Base-by-base conservation (phyloP, 1,140 invertebrate genomes). In the Octopus sinensis region DNA sequence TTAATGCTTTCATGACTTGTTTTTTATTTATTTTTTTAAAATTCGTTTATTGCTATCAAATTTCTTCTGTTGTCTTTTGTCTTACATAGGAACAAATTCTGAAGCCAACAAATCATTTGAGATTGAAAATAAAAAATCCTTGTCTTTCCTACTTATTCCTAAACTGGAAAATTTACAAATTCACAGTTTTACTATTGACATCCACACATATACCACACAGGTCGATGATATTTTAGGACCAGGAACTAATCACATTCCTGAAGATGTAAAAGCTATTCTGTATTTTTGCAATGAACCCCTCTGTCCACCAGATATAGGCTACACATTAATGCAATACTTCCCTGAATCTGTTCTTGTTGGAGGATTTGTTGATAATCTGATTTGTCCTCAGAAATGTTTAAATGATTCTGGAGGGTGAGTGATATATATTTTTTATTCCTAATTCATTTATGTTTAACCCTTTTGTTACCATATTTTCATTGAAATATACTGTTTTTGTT, bases 291-390 rank as follows among this genome's bases (percentile, higher is more conserved):
- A 84, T 80, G 79, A 83, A 56, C 84, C 82, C 12, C 82, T 81
- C 51, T 84, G 84, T 83, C 84, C 84, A 4, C 84, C 81, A 54
- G 84, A 84, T 71, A 83, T 84, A 78, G 82, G 82, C 7, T 80
- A 83, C 53, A 71, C 79, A 5, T 76, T 84, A 30, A 76, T 84
- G 77, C 76, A 84, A 53, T 73, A 83, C 23, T 84, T 84, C 68
- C 80, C 80, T 54, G 79, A 82, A 12, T 79, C 80, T 56, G 81
- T 83, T 9, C 78, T 86, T 9, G 84, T 81, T 54, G 85, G 85
- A 13, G 85, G 85, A 62, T 84, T 84, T 82, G 85, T 86, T 12
- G 85, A 86, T 53, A 84, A 86, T 78, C 76, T 85, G 2, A 80
- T 84, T 71, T 75, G 73, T 12, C 80, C 84, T 54, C 53, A 82